A percentile compares a stretch with the other conserved stretches of the same genome.
Evolutionary conservation across 2,888 invertebrate species (phyloP).

Genomic region (Gastrophysa polygoni): DNA sequence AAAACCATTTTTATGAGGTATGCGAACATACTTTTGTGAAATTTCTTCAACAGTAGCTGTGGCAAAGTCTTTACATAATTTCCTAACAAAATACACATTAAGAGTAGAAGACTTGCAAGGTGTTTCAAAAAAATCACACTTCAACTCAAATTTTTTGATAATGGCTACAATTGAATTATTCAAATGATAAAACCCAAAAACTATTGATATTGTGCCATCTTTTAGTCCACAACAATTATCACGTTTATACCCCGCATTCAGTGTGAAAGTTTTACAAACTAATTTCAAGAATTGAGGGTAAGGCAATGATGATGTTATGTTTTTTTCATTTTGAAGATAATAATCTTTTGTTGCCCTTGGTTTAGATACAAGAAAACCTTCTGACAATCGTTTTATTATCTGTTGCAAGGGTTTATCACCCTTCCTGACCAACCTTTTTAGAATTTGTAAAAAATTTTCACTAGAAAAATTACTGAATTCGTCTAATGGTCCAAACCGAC

Average conservation of each 20-base stretch:
- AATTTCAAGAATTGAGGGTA: constrained; percentile 5
- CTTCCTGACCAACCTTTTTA: background rate
- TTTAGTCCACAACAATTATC: constrained; percentile 11
- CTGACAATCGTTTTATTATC: too few species aligned
- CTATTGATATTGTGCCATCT: constrained; percentile 3
- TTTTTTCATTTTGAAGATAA: constrained; percentile 7
- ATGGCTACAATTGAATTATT: background rate
- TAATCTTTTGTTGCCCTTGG: too few species aligned
- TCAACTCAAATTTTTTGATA: constrained; percentile 1
- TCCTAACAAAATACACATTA: background rate
- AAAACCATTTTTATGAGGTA: constrained; percentile 7
- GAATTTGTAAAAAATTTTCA: constrained; percentile 10
- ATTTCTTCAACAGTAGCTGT: background rate
- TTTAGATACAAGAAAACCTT: too few species aligned
- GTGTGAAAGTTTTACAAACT: too few species aligned
- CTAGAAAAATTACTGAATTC: constrained; percentile 14
- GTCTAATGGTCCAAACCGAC: constrained; percentile 13
- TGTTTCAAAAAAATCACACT: constrained; percentile 7
- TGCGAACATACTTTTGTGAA: constrained; percentile 2
- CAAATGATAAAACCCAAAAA: background rate
- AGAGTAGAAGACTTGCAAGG: background rate
- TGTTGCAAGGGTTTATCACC: too few species aligned
- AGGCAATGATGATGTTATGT: background rate
- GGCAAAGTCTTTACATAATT: background rate
- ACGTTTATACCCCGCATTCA: background rate